These are phyloP conservation scores for Chymomyza procnemis DNA, from an alignment of 2,888 invertebrate species.

Conservation along the genomic window DNA sequence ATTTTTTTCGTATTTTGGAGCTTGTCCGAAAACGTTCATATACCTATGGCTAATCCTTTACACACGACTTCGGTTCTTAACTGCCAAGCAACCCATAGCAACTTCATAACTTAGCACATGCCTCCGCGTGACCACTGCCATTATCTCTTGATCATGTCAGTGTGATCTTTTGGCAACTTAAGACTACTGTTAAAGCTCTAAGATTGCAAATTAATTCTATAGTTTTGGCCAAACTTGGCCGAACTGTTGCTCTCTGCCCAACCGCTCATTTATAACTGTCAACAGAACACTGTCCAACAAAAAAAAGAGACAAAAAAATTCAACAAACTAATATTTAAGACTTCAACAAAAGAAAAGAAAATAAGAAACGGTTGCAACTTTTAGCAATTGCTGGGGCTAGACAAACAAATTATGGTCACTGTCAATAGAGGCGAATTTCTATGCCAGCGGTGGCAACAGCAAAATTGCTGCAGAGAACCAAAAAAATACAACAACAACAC, in stretches of 20 bases:
- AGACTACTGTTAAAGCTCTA: neutral
- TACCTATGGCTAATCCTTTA: too few relatives aligned
- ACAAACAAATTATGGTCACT: slow-evolving; percentile 74
- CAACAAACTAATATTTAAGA: slow-evolving; percentile 67
- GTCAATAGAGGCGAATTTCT: slow-evolving; percentile 71
- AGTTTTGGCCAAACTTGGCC: neutral
- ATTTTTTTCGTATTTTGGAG: too few relatives aligned
- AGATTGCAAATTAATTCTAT: neutral
- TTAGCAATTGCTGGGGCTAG: slow-evolving; percentile 54
- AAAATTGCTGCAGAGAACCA: slow-evolving; percentile 43
- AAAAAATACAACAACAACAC: slow-evolving; percentile 16
- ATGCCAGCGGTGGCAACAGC: slow-evolving; percentile 45
- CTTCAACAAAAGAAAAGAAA: slow-evolving; percentile 46
- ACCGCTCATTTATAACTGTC: slow-evolving; percentile 72
- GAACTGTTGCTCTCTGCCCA: slow-evolving; percentile 11
- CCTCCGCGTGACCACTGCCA: neutral
- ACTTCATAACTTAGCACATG: neutral
- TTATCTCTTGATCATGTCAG: neutral
- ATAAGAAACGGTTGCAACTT: slow-evolving; percentile 18
- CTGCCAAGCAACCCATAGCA: slow-evolving; percentile 22
- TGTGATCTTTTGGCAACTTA: neutral
- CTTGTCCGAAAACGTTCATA: too few relatives aligned
- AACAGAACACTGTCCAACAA: slow-evolving; percentile 55
- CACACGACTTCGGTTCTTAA: too few relatives aligned
- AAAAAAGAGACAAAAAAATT: slow-evolving; percentile 40